Percentiles rank a stretch among this genome's conserved stretches.
Conservation (phyloP, 35 echinoderm and acorn worm species). For the Apostichopus parvimensis region DNA sequence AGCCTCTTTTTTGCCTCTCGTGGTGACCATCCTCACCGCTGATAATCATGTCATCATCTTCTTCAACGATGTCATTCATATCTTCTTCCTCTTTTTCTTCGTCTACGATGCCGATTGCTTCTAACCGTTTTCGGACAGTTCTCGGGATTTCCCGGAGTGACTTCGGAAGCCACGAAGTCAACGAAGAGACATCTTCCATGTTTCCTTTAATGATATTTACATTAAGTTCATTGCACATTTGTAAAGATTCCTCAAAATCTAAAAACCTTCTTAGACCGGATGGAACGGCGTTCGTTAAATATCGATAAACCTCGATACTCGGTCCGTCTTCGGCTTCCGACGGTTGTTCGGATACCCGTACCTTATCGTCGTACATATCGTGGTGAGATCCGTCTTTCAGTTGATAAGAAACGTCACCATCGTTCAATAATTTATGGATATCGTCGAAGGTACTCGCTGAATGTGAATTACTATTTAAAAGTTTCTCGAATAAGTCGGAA, state of each 20-base stretch:
- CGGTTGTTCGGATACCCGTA: not conserved
- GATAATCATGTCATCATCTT: not conserved
- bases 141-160: not conserved
- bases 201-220: not conserved
- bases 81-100: constrained; percentile 28
- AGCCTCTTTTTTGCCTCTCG: constrained; percentile 27
- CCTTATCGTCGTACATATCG: constrained; percentile 1
- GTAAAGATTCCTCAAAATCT: constrained; percentile 14
- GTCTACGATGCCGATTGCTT: constrained; percentile 13
- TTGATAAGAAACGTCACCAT: not conserved
- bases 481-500: not conserved
- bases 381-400: not conserved
- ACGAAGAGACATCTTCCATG: not conserved
- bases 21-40: not conserved
- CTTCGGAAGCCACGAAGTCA: constrained; percentile 11
- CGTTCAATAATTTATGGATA: not conserved
- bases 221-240: constrained; percentile 37
- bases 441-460: constrained; percentile 8
- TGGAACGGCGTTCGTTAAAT: not conserved
- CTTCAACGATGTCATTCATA: not conserved
- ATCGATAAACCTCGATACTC: constrained; percentile 17
- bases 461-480: not conserved
- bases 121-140: not conserved
- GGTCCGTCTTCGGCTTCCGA: constrained; percentile 28
- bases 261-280: not conserved